Evolutionary conservation across 2,113 vertebrate genomes (phyloP), one percentile per base, ranked within the genome.

Genomic region (Neofelis nebulosa): DNA sequence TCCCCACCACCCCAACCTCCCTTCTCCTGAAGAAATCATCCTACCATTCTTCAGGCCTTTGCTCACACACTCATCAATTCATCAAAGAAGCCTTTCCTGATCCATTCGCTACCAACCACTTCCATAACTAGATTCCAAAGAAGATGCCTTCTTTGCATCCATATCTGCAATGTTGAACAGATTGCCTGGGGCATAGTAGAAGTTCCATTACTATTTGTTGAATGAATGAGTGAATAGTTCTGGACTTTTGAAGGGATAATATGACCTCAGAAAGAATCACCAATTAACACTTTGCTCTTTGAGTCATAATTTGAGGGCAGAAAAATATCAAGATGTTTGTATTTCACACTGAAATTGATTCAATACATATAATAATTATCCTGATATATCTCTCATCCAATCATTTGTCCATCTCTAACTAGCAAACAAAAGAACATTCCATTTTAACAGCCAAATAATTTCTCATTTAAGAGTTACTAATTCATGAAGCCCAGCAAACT

Each of bases 401-500:
- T 63, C 52, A 63, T 66, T 48, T 89, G 52, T 57, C 45, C 61
- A 96, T 87, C 36, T 45, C 36, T 78, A 68, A 66, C 83, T 48
- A 71, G 89, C 29, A 74, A 88, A 80, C 10, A 95, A 83, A 94
- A 61, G 63, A 66, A 68, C 36, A 83, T 63, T 92, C 31, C 14
- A 74, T 89, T 92, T 91, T 87, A 82, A 87, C 6, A 78, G 18
- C 11, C 68, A 95, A 89, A 68, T 74, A 41, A 52, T 91, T 96
- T 85, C 71, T 87, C 41, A 92, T 52, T 84, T 95, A 38, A 95
- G 86, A 94, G 52, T 94, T 86, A 63, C 45, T 89, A 81, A 86
- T 78, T 55, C 5, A 81, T 27, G 68, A 95, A 94, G 3, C 74
- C 25, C 0, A 79, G 50, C 36, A 96, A 90, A 95, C 10, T 69